These are phyloP conservation scores for Antitype chi DNA, from an alignment of 2,888 invertebrate genomes.

Conservation along the genomic window DNA sequence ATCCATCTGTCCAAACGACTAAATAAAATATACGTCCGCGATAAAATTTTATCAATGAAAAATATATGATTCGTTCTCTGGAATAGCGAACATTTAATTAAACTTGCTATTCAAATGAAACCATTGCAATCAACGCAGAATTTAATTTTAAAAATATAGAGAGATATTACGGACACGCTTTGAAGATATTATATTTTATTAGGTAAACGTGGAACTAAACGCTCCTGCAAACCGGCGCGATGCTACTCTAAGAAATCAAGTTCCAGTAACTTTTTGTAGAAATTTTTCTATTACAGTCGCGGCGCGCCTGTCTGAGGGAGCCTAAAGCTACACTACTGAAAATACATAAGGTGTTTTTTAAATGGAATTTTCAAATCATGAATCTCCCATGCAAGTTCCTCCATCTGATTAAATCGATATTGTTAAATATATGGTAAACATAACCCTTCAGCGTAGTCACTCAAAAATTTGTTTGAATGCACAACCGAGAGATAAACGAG, in stretches of 20 bases:
- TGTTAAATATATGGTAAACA: constrained; percentile 9
- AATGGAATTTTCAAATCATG: not conserved
- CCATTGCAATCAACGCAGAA: constrained; percentile 65
- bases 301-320: no score
- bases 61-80: constrained; percentile 77
- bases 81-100: constrained; percentile 77
- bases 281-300: no score
- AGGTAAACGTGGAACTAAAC: constrained; percentile 6
- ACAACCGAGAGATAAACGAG: constrained; percentile 56
- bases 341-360: not conserved
- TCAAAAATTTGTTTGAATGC: constrained; percentile 43
- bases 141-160: constrained; percentile 48
- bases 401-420: not conserved
- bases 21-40: constrained; percentile 81
- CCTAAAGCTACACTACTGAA: not conserved
- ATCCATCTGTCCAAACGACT: constrained; percentile 84
- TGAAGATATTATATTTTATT: constrained; percentile 21
- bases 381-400: not conserved
- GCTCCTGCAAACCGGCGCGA: no score
- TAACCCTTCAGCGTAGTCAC: constrained; percentile 13
- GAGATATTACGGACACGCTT: constrained; percentile 29
- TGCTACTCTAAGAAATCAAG: no score
- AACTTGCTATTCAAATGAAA: constrained; percentile 75
- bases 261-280: no score
- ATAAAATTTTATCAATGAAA: constrained; percentile 84